phyloP scores from a whole-genome alignment of 2,888 invertebrate species.

The Nephrotoma appendiculata region DNA sequence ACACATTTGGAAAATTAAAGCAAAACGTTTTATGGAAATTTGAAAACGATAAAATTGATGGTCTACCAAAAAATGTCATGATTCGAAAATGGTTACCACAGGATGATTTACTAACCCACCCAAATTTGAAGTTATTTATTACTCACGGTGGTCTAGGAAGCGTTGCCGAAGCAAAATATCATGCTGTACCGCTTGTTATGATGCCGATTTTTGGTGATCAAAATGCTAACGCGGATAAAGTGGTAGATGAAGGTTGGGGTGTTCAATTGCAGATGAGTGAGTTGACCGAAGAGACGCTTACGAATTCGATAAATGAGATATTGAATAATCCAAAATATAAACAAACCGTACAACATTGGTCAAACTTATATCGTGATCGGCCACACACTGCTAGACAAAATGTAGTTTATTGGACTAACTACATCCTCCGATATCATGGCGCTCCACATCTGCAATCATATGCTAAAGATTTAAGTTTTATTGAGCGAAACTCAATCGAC shows the following conservation, averaged over 20 bases:
- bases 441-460: background rate
- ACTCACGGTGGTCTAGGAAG: constrained; percentile 32
- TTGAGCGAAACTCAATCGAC: background rate
- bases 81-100: constrained; percentile 33
- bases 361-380: constrained; percentile 19
- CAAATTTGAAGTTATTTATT: constrained; percentile 25
- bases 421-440: constrained; percentile 34
- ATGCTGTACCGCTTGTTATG: background rate
- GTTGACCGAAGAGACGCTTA: constrained; percentile 10
- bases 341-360: constrained; percentile 27
- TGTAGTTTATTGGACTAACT: constrained; percentile 42
- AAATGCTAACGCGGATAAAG: background rate
- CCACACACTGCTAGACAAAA: constrained; percentile 30
- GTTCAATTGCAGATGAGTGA: background rate
- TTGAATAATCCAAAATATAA: constrained; percentile 17
- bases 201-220: background rate
- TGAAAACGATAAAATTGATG: constrained; percentile 23
- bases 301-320: constrained; percentile 16
- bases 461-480: background rate
- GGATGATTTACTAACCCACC: background rate
- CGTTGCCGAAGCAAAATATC: background rate
- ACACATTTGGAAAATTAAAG: constrained; percentile 17
- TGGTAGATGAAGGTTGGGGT: background rate
- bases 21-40: constrained; percentile 35
- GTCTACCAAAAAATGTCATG: constrained; percentile 25